Evolutionary conservation across 2,113 vertebrate species (phyloP).

Genomic region (Proteles cristata): DNA sequence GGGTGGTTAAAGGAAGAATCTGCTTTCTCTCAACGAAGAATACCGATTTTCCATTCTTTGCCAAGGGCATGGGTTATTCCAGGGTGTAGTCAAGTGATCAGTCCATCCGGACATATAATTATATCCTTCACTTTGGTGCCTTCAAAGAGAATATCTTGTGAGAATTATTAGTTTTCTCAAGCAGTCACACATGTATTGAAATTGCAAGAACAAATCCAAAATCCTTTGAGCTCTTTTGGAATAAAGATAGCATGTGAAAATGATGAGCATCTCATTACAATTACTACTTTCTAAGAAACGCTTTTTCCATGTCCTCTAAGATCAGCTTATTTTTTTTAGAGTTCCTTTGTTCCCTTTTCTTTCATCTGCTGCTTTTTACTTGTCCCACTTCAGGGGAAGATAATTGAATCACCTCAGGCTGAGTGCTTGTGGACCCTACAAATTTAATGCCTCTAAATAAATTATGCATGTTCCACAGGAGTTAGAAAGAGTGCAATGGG

Average conservation of each 20-base stretch:
- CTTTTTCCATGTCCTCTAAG: constrained; percentile 14
- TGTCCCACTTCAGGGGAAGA: not conserved
- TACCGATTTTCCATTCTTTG: constrained; percentile 11
- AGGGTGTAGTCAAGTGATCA: constrained; percentile 40
- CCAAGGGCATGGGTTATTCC: constrained; percentile 42
- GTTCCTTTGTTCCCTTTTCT: constrained; percentile 50
- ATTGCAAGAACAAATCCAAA: constrained; percentile 65
- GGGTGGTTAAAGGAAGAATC: not conserved
- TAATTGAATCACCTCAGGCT: constrained; percentile 34
- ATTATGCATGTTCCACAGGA: not conserved
- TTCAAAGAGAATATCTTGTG: constrained; percentile 65
- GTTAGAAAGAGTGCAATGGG: constrained; percentile 11
- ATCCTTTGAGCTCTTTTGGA: constrained; percentile 43
- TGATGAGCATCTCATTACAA: constrained; percentile 42
- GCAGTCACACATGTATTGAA: constrained; percentile 47
- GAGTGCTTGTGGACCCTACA: constrained; percentile 3
- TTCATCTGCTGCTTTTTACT: constrained; percentile 35
- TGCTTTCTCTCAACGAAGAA: not conserved
- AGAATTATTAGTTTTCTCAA: constrained; percentile 65
- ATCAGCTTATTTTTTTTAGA: not conserved
- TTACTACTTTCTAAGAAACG: constrained; percentile 53
- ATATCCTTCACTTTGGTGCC: constrained; percentile 40
- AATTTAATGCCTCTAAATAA: constrained; percentile 41
- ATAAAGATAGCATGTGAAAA: constrained; percentile 54
- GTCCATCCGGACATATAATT: not conserved